These are phyloP conservation scores for Emydoidea blandingii DNA, from an alignment of 2,797 vertebrate genomes.

Conservation along the genomic window DNA sequence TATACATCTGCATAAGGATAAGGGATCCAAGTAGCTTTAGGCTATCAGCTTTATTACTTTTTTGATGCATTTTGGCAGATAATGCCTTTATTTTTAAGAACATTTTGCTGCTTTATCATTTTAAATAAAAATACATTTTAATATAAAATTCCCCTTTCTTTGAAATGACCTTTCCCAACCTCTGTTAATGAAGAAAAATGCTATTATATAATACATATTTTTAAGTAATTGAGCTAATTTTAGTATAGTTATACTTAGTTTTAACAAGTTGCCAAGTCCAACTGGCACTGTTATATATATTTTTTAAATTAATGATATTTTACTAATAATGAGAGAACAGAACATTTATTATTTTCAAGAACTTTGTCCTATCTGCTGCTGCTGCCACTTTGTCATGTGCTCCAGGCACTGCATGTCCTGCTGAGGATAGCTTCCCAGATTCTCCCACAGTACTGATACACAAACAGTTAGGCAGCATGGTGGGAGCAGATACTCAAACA, in stretches of 20 bases:
- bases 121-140: neutral
- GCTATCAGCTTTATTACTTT: neutral
- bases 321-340: neutral
- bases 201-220: neutral
- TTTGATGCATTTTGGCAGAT: neutral
- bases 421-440: neutral
- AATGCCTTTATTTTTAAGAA: neutral
- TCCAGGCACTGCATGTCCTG: accelerated
- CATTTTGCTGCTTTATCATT: neutral
- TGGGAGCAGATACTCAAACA: neutral
- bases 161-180: neutral
- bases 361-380: neutral
- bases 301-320: neutral
- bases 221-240: neutral
- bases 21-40: neutral
- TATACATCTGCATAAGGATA: neutral
- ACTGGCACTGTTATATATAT: neutral
- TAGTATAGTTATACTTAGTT: neutral
- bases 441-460: accelerated
- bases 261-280: neutral
- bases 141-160: neutral
- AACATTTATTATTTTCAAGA: neutral
- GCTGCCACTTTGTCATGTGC: accelerated
- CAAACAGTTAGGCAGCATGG: neutral
- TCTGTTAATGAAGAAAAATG: neutral